A percentile compares a stretch with the other conserved stretches of the same genome.
Evolutionary conservation across 2,888 invertebrate species (phyloP).

Genomic region (Eristalis tenax): DNA sequence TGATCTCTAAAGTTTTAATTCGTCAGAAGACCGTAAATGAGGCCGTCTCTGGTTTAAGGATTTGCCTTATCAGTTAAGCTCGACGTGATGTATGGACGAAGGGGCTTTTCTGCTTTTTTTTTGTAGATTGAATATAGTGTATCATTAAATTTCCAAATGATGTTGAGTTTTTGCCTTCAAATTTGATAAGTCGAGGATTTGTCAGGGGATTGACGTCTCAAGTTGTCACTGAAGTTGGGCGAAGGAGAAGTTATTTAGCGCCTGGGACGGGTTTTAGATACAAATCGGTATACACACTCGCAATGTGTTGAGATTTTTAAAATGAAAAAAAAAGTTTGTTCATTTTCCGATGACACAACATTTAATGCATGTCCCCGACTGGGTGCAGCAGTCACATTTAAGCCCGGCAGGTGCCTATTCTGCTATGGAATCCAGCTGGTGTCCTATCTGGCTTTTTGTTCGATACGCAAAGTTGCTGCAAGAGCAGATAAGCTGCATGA

Average conservation of each 20-base stretch:
- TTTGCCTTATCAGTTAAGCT: slow-evolving; percentile 23
- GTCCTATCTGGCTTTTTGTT: too few relatives aligned
- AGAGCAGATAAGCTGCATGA: too few relatives aligned
- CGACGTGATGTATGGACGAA: slow-evolving; percentile 36
- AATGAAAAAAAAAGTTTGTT: too few relatives aligned
- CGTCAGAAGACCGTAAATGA: slow-evolving; percentile 35
- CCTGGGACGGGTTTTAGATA: too few relatives aligned
- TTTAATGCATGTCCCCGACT: too few relatives aligned
- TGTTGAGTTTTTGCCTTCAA: neutral
- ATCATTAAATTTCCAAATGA: neutral
- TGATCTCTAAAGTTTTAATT: slow-evolving; percentile 59
- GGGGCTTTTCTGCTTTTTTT: slow-evolving; percentile 1
- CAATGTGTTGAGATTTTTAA: too few relatives aligned
- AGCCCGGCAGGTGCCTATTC: too few relatives aligned
- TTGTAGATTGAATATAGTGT: neutral
- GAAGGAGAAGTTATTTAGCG: neutral
- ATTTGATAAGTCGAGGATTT: neutral
- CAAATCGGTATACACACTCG: too few relatives aligned
- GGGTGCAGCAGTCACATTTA: too few relatives aligned
- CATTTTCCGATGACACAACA: too few relatives aligned
- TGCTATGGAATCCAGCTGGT: too few relatives aligned
- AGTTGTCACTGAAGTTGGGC: neutral
- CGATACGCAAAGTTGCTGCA: too few relatives aligned
- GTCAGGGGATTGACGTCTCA: neutral
- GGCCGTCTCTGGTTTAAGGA: slow-evolving; percentile 18